Conservation (phyloP, 2,113 vertebrate species). For the Nannospalax galili region DNA sequence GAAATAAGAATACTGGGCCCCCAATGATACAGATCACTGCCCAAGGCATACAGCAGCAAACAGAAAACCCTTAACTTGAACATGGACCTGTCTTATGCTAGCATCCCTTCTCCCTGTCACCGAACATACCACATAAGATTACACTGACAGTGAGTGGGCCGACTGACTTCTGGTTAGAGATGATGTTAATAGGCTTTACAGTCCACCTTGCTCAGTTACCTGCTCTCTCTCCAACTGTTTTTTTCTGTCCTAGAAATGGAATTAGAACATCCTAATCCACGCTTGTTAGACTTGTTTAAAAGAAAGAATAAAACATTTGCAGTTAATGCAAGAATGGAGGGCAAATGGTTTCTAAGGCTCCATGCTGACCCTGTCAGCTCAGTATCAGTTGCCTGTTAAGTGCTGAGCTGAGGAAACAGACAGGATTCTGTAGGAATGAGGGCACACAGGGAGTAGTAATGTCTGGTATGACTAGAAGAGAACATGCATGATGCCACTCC, state of each 20-base stretch:
- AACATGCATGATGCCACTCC: background rate
- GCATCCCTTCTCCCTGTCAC: background rate
- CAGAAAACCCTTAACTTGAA: background rate
- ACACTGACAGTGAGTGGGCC: background rate
- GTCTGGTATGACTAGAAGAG: background rate
- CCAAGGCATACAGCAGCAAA: background rate
- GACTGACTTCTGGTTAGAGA: background rate
- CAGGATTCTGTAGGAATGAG: background rate
- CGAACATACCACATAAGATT: background rate
- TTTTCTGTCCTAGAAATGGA: background rate
- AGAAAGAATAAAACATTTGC: constrained; percentile 34
- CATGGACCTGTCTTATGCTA: background rate
- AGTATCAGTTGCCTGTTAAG: background rate
- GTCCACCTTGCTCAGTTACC: too few species aligned
- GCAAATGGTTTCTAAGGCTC: background rate
- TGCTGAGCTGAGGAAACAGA: background rate
- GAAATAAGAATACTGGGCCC: background rate
- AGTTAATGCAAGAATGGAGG: background rate
- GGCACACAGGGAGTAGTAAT: background rate
- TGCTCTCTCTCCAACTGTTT: background rate
- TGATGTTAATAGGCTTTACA: background rate
- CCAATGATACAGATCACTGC: background rate
- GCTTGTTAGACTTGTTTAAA: background rate
- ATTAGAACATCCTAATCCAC: background rate
- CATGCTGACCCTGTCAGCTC: background rate